Conservation (phyloP, 2,888 invertebrate species). For the Tanypteryx hageni region DNA sequence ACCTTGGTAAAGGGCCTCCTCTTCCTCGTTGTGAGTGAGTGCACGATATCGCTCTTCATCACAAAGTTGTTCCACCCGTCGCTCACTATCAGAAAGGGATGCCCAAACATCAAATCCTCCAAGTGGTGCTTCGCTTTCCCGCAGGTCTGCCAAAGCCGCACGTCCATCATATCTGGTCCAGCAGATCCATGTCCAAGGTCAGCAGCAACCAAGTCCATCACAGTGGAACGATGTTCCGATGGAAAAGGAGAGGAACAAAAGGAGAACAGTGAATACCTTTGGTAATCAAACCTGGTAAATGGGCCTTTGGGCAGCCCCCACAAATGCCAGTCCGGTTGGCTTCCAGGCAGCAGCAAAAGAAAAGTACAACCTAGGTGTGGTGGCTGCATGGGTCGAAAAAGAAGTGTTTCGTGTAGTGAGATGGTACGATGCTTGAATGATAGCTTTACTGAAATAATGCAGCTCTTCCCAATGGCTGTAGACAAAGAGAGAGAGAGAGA, state of each 20-base stretch:
- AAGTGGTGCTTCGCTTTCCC: slow-evolving; percentile 86
- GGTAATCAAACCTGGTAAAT: slow-evolving; percentile 68
- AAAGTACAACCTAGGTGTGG: slow-evolving; percentile 69
- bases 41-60: slow-evolving; percentile 97
- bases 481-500: background rate
- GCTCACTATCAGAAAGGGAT: slow-evolving; percentile 84
- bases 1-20: slow-evolving; percentile 95
- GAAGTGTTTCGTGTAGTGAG: slow-evolving; percentile 34
- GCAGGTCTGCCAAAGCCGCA: slow-evolving; percentile 92
- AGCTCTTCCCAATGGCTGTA: too few species aligned
- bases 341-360: slow-evolving; percentile 71
- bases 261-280: slow-evolving; percentile 66
- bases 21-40: slow-evolving; percentile 90
- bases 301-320: slow-evolving; percentile 66
- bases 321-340: slow-evolving; percentile 65
- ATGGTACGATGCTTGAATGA: background rate
- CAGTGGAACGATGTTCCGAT: background rate
- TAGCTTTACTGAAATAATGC: too few species aligned
- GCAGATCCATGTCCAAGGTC: background rate
- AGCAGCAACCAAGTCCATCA: slow-evolving; percentile 13
- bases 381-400: slow-evolving; percentile 68
- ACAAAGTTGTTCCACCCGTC: slow-evolving; percentile 91
- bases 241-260: slow-evolving; percentile 61
- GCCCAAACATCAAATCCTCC: slow-evolving; percentile 82
- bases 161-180: slow-evolving; percentile 92